Evolutionary conservation across 1,140 invertebrate species (phyloP), one percentile per base, ranked within the genome.

Genomic region (Drosophila cardini): DNA sequence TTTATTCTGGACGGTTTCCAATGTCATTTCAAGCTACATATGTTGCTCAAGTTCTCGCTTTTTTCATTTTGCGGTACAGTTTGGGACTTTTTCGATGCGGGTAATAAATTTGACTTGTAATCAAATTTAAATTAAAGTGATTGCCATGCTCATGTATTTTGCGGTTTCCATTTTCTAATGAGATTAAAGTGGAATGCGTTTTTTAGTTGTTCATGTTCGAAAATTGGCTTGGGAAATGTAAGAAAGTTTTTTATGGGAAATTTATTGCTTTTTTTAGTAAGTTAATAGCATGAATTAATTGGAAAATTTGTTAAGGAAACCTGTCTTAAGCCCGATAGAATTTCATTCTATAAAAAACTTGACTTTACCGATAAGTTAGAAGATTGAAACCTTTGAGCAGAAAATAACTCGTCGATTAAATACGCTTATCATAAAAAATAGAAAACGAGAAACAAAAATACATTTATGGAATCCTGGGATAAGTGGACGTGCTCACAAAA

Each of bases 111-210:
- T 86, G 16, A 78, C 60, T 69, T 86, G 68, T 89, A 86, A 86
- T 86, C 79, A 86, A 89, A 86, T 86, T 83, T 79, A 79, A 86
- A 89, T 87, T 86, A 87, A 82, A 86, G 48, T 78, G 63, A 43
- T 78, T 21, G 63, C 38, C 16, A 30, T 43, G 65, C 36, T 34
- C 65, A 53, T 36, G 52, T 8, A 21, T 21, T 11, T 30, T 57
- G 43, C 15, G 34, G 42, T 50, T 50, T 40, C 42, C 32, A 34
- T 48, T 16, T 13, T 63, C 18, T 63, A 38, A 63, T 45, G 9
- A 13, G 21, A 34, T 60, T 52, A n/a, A 38, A 56, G 32, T 64
- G 68, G 57, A 34, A 43, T 65, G 1, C 30, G 5, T 52, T 40
- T 13, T 2, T 50, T 30, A 11, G 46, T 9, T n/a, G 36, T 40